Base-by-base conservation (phyloP, 2,113 vertebrate species). In the Melierax canorus region DNA sequence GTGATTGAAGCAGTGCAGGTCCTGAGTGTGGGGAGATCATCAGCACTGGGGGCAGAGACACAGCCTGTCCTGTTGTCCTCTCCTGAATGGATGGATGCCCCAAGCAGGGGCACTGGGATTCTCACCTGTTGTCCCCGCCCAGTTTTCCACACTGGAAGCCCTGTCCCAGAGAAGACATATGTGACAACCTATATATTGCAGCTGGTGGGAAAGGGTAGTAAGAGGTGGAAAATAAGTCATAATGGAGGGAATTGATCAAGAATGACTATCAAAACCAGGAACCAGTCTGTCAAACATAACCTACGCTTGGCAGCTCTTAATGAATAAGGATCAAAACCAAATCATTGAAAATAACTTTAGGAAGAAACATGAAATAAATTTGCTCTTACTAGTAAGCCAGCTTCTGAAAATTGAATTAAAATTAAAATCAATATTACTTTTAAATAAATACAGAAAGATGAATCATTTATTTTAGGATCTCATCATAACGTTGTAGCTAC, bases 31-130 rank as follows among this genome's bases (percentile, higher is more conserved):
- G 15, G 48, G 58, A 50, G 5, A 36, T 18, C 51, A 46, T 45
- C 67, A 9, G 43, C 1, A 1, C 0, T 0, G 7, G 50, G 66
- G 39, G 24, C 58, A 81, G 68, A 39, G 51, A 51, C 24, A n/a
- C 34, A 29, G 36, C 19, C n/a, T 27, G 45, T 51, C 18, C 81
- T 4, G 1, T 48, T 58, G 59, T 67, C 46, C 29, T 41, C 46
- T 87, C 36, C 85, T 85, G 30, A n/a, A 45, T 0, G 5, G 24
- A 39, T 12, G 17, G 5, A 20, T 55, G 63, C 60, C 39, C 73
- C 59, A 55, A 3, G 38, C 27, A 58, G 53, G 32, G 50, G 27
- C 24, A 4, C 1, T 74, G 77, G 41, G 55, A 53, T 7, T 36
- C 34, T 53, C 2, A 0, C 17, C 41, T 77, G 20, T 36, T 69